phyloP scores from a whole-genome alignment of 2,888 invertebrate genomes.

The Dryadula phaetusa region DNA sequence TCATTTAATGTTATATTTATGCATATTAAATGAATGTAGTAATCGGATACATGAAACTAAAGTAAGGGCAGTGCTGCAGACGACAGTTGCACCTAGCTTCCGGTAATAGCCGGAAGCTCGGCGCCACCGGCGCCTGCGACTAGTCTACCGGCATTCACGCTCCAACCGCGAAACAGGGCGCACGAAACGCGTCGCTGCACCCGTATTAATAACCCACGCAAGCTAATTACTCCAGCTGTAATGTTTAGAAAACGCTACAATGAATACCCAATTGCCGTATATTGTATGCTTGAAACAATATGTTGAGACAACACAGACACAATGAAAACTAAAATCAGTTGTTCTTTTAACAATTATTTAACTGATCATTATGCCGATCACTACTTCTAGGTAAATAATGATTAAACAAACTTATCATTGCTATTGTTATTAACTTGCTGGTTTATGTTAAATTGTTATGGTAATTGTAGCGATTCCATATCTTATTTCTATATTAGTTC shows the following conservation, averaged over 20 bases:
- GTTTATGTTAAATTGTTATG: no score
- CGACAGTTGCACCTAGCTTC: conserved; percentile 77
- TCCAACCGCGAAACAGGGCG: conserved; percentile 60
- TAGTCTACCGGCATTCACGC: conserved; percentile 59
- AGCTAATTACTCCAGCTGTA: conserved; percentile 42
- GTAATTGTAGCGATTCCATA: background rate
- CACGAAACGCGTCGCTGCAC: conserved; percentile 60
- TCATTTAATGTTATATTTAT: background rate
- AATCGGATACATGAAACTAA: conserved; percentile 40
- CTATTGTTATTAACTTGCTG: no score
- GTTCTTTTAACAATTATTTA: background rate
- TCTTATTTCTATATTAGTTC: background rate
- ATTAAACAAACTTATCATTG: no score
- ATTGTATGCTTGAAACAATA: background rate
- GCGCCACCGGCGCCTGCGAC: conserved; percentile 73
- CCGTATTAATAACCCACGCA: conserved; percentile 42
- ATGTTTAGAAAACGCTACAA: conserved; percentile 40
- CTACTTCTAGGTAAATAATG: no score
- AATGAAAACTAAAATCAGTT: background rate
- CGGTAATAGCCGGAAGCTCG: conserved; percentile 69
- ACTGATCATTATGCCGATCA: no score
- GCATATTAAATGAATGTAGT: conserved; percentile 23
- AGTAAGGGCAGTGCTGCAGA: conserved; percentile 67
- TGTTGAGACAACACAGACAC: background rate
- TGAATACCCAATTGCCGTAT: conserved; percentile 38